Base-by-base conservation (phyloP, 1,140 invertebrate species). In the Drosophila ficusphila region DNA sequence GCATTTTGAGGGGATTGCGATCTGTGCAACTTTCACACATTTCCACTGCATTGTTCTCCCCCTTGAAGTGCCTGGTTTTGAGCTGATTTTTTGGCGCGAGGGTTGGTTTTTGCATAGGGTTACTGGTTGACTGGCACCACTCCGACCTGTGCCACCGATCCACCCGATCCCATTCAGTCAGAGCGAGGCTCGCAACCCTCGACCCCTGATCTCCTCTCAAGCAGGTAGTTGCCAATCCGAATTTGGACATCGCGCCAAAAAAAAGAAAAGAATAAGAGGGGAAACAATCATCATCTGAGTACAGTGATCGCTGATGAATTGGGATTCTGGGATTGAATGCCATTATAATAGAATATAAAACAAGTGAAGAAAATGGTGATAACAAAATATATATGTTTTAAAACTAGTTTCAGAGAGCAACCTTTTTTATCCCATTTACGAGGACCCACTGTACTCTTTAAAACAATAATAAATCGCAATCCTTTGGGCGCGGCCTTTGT, bases 41-140 rank as follows among this genome's bases (percentile, higher is more conserved):
- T 68, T 67, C 53, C 52, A 19, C 57, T 60, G 53, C 52, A 38
- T 70, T 60, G 48, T 49, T 49, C 18, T 49, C 18, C 34, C 34
- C 36, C 4, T 33, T 38, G 14, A 16, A 67, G 60, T 67, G 62
- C 16, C 51, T 12, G 18, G 23, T 16, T 29, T 27, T 39, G n/a
- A 11, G 31, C 14, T 39, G 31, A 36, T 18, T 38, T 72, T 82
- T 86, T 79, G 81, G 79, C 79, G 76, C 76, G 79, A 86, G 79
- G 79, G 79, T 76, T 82, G 79, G 25, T 74, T 82, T 73, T 74
- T 79, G 76, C 81, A 72, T 56, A 46, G 39, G 23, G 21, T 25
- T 39, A 1, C 16, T 18, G 38, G 25, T 7, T 8, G 41, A 7
- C 44, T 8, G 41, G n/a, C 44, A 62, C 54, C 38, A 54, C 29